Evolutionary conservation across 2,888 invertebrate species (phyloP).

Genomic region (Stramonita haemastoma): DNA sequence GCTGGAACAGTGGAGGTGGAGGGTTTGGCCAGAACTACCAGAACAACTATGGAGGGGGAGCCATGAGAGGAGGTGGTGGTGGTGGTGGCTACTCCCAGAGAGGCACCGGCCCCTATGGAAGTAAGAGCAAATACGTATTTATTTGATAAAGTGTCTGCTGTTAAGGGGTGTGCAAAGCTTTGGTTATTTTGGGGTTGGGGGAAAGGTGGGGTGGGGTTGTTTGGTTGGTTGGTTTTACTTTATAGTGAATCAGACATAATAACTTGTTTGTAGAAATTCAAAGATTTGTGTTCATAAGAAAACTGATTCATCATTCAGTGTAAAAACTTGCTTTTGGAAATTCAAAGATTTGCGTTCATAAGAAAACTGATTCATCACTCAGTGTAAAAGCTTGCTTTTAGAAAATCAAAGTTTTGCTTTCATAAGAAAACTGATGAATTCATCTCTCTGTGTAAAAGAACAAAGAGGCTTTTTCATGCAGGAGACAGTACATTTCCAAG

Average conservation of each 20-base stretch:
- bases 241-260: too few species aligned
- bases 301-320: too few species aligned
- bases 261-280: background rate
- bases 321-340: background rate
- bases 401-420: background rate
- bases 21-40: conserved; percentile 45
- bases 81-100: conserved; percentile 39
- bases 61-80: conserved; percentile 37
- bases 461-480: too few species aligned
- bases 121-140: conserved; percentile 32
- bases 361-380: too few species aligned
- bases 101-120: conserved; percentile 42
- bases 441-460: too few species aligned
- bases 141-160: background rate
- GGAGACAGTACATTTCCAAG: too few species aligned
- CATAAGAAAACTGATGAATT: too few species aligned
- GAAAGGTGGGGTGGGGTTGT: background rate
- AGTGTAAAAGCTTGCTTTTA: background rate
- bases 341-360: background rate
- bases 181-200: background rate
- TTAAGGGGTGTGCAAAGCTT: background rate
- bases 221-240: background rate
- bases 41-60: conserved; percentile 43
- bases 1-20: conserved; percentile 42
- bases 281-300: background rate